These are phyloP conservation scores for Trissolcus basalis DNA, from an alignment of 1,140 invertebrate species.

Conservation along the genomic window DNA sequence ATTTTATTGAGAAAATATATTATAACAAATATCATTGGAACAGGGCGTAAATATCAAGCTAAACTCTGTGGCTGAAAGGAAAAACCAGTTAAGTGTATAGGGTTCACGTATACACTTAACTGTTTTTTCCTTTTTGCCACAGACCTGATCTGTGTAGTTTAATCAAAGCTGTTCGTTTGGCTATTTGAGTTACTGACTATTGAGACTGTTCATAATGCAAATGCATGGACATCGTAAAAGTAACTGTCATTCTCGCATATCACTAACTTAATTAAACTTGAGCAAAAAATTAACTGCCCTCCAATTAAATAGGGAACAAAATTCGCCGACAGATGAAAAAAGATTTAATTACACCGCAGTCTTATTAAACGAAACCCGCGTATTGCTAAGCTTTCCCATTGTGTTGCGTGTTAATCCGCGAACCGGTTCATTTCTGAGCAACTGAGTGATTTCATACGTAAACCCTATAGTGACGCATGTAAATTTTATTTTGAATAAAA, in stretches of 20 bases:
- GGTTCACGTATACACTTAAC: too few species aligned
- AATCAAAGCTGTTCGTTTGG: too few species aligned
- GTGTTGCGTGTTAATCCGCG: slow-evolving; percentile 39
- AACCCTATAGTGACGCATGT: slow-evolving; percentile 18
- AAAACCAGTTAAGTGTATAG: too few species aligned
- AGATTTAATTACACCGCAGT: slow-evolving; percentile 56
- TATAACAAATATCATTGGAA: too few species aligned
- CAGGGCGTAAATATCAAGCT: too few species aligned
- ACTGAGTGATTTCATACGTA: slow-evolving; percentile 22
- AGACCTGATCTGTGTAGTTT: too few species aligned
- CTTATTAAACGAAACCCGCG: slow-evolving; percentile 47
- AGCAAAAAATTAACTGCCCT: slow-evolving; percentile 49
- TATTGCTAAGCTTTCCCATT: slow-evolving; percentile 35
- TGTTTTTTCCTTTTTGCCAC: too few species aligned
- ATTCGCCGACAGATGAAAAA: slow-evolving; percentile 50
- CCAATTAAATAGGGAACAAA: slow-evolving; percentile 19
- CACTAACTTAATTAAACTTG: slow-evolving; percentile 53
- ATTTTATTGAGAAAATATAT: too few species aligned
- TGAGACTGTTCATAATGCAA: too few species aligned
- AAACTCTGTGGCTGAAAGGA: too few species aligned
- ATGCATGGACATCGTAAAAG: too few species aligned
- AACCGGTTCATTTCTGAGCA: slow-evolving; percentile 23
- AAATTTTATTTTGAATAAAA: slow-evolving; percentile 35
- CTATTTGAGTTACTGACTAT: too few species aligned
- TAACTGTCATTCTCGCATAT: slow-evolving; percentile 34